phyloP scores from a whole-genome alignment of 1,140 invertebrate species.

The Zaprionus nigranus region DNA sequence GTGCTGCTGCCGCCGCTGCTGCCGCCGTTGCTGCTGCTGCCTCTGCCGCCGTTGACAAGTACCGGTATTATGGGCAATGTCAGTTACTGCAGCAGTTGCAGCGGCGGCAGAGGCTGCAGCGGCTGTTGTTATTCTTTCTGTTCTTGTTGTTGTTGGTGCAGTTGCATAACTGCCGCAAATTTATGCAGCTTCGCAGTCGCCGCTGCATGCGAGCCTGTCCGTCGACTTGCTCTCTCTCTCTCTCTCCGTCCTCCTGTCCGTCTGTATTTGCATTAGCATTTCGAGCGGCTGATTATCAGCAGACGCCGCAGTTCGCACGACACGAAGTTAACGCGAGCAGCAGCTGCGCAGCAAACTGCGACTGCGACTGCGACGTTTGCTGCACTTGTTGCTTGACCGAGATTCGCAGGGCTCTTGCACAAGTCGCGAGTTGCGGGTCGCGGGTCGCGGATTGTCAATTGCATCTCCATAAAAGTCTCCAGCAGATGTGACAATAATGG shows the following conservation, averaged over 20 bases:
- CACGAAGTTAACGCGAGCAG: neutral
- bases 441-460: neutral
- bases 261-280: conserved; percentile 41
- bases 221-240: neutral
- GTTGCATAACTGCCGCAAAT: conserved; percentile 58
- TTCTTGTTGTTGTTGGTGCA: conserved; percentile 16
- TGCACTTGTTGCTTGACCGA: conserved; percentile 56
- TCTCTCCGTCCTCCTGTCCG: neutral
- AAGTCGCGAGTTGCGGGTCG: conserved; percentile 12
- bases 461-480: conserved; percentile 31
- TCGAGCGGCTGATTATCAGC: conserved; percentile 36
- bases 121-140: conserved; percentile 5
- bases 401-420: conserved; percentile 43
- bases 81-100: conserved; percentile 43
- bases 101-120: neutral
- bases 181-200: conserved; percentile 44
- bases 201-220: conserved; percentile 1
- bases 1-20: conserved; percentile 48
- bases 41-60: conserved; percentile 63
- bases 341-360: neutral
- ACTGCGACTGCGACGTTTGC: conserved; percentile 10
- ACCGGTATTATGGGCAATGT: conserved; percentile 68
- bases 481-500: conserved; percentile 44
- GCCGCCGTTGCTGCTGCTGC: conserved; percentile 17
- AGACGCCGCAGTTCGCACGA: conserved; percentile 35